Percentiles rank a stretch among this genome's conserved stretches.
phyloP scores from a whole-genome alignment of 2,888 invertebrate genomes.

The Busseola fusca region DNA sequence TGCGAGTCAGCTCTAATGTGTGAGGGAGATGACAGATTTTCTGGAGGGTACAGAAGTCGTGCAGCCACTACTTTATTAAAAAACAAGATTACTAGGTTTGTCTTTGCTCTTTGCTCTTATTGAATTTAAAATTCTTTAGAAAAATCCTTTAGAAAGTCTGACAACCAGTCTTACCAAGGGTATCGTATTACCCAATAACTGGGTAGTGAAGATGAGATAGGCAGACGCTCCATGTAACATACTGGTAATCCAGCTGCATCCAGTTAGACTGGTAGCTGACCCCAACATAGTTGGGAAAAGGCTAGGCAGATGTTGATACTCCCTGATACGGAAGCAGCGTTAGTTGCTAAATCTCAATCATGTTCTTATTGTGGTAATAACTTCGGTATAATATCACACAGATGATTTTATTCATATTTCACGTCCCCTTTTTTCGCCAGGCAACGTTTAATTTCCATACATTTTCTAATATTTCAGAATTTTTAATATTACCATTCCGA shows the following conservation, averaged over 20 bases:
- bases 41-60: not conserved
- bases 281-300: no score
- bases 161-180: no score
- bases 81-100: not conserved
- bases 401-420: no score
- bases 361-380: not conserved
- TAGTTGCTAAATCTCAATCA: no score
- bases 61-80: not conserved
- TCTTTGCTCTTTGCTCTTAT: conserved; percentile 1
- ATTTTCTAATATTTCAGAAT: not conserved
- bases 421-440: not conserved
- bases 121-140: not conserved
- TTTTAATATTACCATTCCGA: not conserved
- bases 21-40: conserved; percentile 23
- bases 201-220: no score
- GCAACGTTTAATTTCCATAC: no score
- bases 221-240: no score
- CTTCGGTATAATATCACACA: not conserved
- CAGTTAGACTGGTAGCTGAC: no score
- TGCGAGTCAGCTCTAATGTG: conserved; percentile 38
- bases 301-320: no score
- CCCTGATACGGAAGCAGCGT: no score
- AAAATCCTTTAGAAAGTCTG: not conserved
- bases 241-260: no score
- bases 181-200: no score